Percentiles rank a stretch among this genome's conserved stretches.
Conservation (phyloP, 2,888 invertebrate species). For the Philaethria dido region DNA sequence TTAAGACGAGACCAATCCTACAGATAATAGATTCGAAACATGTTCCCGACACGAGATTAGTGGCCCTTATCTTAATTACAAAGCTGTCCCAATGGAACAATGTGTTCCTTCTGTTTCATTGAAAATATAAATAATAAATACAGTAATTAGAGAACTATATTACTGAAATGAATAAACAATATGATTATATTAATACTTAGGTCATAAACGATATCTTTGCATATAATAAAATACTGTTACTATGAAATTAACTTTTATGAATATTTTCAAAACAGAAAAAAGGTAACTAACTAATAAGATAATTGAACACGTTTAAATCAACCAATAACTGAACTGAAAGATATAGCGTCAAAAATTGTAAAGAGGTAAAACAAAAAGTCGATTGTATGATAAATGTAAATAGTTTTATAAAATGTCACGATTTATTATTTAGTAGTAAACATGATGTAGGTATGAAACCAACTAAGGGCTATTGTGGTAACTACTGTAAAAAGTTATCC, state of each 20-base stretch:
- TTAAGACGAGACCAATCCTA: slow-evolving; percentile 17
- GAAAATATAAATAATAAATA: slow-evolving; percentile 28
- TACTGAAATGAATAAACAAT: not conserved
- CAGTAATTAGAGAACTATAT: slow-evolving; percentile 10
- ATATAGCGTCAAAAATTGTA: too few relatives aligned
- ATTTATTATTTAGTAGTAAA: slow-evolving; percentile 6
- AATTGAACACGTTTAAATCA: too few relatives aligned
- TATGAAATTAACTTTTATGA: too few relatives aligned
- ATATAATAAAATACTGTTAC: not conserved
- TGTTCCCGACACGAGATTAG: slow-evolving; percentile 35
- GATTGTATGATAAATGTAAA: not conserved
- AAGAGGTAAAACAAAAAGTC: not conserved
- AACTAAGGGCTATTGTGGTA: slow-evolving; percentile 17
- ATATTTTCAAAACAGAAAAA: too few relatives aligned
- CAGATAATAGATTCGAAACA: slow-evolving; percentile 34
- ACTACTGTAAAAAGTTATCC: slow-evolving; percentile 31
- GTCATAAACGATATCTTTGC: not conserved
- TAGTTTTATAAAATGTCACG: not conserved
- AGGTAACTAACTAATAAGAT: too few relatives aligned
- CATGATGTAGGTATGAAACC: slow-evolving; percentile 10
- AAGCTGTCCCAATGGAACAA: slow-evolving; percentile 28
- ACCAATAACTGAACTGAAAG: too few relatives aligned
- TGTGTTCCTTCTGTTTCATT: slow-evolving; percentile 31
- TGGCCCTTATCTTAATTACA: slow-evolving; percentile 37
- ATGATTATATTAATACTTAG: not conserved